These are phyloP conservation scores for Hemicrepidius hirtus DNA, from an alignment of 2,888 invertebrate genomes.

Conservation along the genomic window DNA sequence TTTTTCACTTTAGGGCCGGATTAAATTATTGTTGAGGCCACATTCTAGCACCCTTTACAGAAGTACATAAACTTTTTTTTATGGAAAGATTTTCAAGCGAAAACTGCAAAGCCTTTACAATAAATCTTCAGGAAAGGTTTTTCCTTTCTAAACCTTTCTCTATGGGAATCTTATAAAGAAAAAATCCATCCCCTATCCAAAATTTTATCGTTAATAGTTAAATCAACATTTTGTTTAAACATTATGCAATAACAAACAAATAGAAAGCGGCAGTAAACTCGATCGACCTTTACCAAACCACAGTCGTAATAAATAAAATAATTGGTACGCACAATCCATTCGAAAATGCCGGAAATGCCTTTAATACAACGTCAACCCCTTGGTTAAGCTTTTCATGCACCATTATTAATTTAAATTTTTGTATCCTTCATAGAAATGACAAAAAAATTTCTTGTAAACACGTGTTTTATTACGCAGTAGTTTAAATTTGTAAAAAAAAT, in stretches of 20 bases:
- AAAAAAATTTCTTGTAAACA: background rate
- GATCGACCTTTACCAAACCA: constrained; percentile 14
- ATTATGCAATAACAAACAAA: background rate
- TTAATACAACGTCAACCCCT: constrained; percentile 15
- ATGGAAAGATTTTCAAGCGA: no score
- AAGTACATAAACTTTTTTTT: no score
- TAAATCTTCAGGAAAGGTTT: no score
- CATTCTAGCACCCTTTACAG: no score
- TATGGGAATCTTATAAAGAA: no score
- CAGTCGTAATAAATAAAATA: background rate
- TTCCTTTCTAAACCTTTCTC: no score
- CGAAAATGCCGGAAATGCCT: constrained; percentile 17
- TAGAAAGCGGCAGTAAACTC: constrained; percentile 1
- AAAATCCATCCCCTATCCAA: no score
- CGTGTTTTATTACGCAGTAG: background rate
- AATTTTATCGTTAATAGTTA: no score
- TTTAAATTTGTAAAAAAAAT: background rate
- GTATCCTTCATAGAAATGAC: background rate
- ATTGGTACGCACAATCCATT: constrained; percentile 1
- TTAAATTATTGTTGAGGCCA: no score
- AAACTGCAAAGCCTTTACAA: no score
- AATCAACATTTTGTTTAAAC: background rate
- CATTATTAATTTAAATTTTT: background rate
- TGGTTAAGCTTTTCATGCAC: background rate
- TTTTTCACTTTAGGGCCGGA: no score